phyloP scores from a whole-genome alignment of 2,888 invertebrate genomes.

The Cheilosia pagana region DNA sequence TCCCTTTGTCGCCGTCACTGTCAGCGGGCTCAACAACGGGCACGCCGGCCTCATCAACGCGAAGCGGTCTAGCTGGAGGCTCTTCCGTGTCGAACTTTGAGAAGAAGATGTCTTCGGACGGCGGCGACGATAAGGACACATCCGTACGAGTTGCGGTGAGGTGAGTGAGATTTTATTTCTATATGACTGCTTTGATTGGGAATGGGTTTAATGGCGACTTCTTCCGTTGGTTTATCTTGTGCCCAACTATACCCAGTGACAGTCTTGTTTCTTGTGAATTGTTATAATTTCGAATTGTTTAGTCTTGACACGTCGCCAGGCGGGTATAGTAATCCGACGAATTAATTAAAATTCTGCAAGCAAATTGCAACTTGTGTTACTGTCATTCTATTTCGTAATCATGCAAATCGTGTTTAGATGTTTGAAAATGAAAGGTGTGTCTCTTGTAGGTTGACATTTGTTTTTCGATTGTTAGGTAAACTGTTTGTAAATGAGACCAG shows the following conservation, averaged over 20 bases:
- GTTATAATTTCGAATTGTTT: neutral
- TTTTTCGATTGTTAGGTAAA: no score
- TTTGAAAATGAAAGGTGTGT: neutral
- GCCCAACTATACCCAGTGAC: neutral
- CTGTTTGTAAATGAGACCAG: no score
- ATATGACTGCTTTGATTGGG: neutral
- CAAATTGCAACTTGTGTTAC: neutral
- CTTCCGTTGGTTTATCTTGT: conserved; percentile 5
- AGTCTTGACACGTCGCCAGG: neutral
- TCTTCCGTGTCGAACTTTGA: conserved; percentile 62
- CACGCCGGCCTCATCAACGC: conserved; percentile 44
- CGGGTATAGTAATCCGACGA: neutral
- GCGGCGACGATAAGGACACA: conserved; percentile 71
- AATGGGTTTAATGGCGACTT: conserved; percentile 22
- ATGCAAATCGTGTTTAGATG: neutral
- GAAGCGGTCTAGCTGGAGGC: conserved; percentile 42
- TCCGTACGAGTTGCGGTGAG: conserved; percentile 71
- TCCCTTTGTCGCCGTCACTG: conserved; percentile 61
- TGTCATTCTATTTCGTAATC: neutral
- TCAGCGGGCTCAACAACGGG: conserved; percentile 52
- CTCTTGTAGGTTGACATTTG: no score
- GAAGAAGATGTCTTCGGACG: conserved; percentile 72
- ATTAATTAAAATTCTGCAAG: neutral
- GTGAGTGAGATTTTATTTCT: conserved; percentile 37
- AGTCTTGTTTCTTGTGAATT: neutral